Evolutionary conservation across 30 jellyfish, hydroid and myxozoan species (phyloP).

Genomic region (Euphysa ruthae): DNA sequence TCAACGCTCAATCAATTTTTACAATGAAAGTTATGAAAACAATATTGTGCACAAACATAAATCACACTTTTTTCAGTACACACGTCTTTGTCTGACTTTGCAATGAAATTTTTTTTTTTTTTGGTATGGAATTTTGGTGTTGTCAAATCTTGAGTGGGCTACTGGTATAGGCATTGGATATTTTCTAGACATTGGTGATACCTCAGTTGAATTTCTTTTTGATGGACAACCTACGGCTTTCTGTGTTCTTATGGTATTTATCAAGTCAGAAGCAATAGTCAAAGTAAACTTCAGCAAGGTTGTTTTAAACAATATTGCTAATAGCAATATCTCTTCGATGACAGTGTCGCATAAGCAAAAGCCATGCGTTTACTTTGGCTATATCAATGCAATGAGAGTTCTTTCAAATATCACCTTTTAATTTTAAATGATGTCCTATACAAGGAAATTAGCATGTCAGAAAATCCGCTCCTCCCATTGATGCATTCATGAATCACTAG

Average conservation of each 20-base stretch:
- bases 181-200: background rate
- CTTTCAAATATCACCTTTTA: slow-evolving; percentile 36
- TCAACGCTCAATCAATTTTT: too few species aligned
- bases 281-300: slow-evolving; percentile 21
- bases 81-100: background rate
- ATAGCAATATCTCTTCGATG: slow-evolving; percentile 11
- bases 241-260: background rate
- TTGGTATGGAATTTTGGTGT: background rate
- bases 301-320: slow-evolving; percentile 16
- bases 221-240: slow-evolving; percentile 43
- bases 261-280: slow-evolving; percentile 29
- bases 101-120: background rate
- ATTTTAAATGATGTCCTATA: slow-evolving; percentile 1
- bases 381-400: slow-evolving; percentile 36
- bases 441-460: slow-evolving; percentile 21
- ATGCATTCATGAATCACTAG: slow-evolving; percentile 9
- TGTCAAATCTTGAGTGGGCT: background rate
- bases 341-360: too few species aligned
- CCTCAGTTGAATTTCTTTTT: slow-evolving; percentile 16
- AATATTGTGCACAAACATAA: background rate
- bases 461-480: slow-evolving; percentile 5
- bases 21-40: background rate
- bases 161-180: slow-evolving; percentile 2
- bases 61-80: slow-evolving; percentile 9
- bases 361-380: slow-evolving; percentile 42